phyloP scores from a whole-genome alignment of 2,888 invertebrate genomes.

The Campaea margaritaria region DNA sequence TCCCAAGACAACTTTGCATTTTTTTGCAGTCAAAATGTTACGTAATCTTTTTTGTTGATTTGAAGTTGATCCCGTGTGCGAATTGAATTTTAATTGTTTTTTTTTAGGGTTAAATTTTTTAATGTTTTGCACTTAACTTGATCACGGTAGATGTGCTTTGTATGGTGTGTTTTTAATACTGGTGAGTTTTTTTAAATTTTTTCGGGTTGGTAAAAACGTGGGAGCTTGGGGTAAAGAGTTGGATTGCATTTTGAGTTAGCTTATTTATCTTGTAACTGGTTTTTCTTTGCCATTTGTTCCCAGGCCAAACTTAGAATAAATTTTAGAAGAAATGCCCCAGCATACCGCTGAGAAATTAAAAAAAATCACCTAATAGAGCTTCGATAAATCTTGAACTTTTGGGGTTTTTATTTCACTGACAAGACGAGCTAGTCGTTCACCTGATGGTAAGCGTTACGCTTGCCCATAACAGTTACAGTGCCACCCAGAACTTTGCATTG shows the following conservation, averaged over 20 bases:
- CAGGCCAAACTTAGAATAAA: not conserved
- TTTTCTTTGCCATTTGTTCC: constrained; percentile 11
- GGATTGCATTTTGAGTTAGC: not conserved
- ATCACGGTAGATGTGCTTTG: constrained; percentile 62
- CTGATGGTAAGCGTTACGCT: too few species aligned
- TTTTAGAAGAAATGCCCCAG: not conserved
- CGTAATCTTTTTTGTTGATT: constrained; percentile 49
- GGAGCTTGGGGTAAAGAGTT: constrained; percentile 32
- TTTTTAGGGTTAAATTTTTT: constrained; percentile 46
- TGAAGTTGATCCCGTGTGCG: constrained; percentile 56
- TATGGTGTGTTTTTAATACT: constrained; percentile 51
- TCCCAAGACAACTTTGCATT: constrained; percentile 39
- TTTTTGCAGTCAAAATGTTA: constrained; percentile 43
- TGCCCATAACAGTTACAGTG: too few species aligned
- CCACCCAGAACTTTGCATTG: too few species aligned
- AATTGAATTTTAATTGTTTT: constrained; percentile 57
- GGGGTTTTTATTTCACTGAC: too few species aligned
- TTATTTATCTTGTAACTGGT: constrained; percentile 8
- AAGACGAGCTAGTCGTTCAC: too few species aligned
- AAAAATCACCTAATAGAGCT: not conserved
- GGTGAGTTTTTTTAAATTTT: constrained; percentile 39
- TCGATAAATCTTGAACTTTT: too few species aligned
- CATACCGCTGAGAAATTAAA: not conserved
- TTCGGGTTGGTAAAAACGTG: constrained; percentile 51
- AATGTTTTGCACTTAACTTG: constrained; percentile 61